Evolutionary conservation across 2,797 vertebrate species (phyloP).

Genomic region (Taenioides sp.): DNA sequence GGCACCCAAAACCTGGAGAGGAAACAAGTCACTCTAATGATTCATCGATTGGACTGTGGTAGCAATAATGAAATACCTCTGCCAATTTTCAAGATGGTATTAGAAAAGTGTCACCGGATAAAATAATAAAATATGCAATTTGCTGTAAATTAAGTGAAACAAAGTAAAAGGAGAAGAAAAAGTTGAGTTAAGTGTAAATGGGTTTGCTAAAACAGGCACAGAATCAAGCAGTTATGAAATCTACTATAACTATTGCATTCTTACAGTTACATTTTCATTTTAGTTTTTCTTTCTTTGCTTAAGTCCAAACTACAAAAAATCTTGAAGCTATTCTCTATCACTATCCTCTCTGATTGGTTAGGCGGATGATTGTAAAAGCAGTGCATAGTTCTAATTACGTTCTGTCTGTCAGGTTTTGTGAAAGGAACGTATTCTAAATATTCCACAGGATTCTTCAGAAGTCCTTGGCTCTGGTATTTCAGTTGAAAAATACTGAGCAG

Average conservation of each 20-base stretch:
- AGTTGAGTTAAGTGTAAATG: slow-evolving; percentile 1
- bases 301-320: neutral
- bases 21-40: slow-evolving; percentile 29
- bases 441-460: neutral
- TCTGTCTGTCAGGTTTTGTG: neutral
- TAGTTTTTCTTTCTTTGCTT: neutral
- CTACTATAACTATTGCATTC: neutral
- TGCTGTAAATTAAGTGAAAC: slow-evolving; percentile 6
- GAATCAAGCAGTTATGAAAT: neutral
- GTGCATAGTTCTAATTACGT: neutral
- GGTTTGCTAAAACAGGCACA: neutral
- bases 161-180: neutral
- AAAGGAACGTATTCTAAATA: neutral
- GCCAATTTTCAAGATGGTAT: slow-evolving; percentile 17
- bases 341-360: neutral
- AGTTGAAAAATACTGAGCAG: neutral
- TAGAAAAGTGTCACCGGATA: slow-evolving; percentile 10
- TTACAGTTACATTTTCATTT: neutral
- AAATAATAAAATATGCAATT: slow-evolving; percentile 1
- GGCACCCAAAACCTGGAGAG: slow-evolving; percentile 22
- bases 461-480: neutral
- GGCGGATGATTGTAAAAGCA: neutral
- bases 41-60: slow-evolving; percentile 19
- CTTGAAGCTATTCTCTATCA: neutral
- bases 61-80: slow-evolving; percentile 4